phyloP scores from a whole-genome alignment of 92 coral and sea anemone species.

The Parazoanthus darwini region DNA sequence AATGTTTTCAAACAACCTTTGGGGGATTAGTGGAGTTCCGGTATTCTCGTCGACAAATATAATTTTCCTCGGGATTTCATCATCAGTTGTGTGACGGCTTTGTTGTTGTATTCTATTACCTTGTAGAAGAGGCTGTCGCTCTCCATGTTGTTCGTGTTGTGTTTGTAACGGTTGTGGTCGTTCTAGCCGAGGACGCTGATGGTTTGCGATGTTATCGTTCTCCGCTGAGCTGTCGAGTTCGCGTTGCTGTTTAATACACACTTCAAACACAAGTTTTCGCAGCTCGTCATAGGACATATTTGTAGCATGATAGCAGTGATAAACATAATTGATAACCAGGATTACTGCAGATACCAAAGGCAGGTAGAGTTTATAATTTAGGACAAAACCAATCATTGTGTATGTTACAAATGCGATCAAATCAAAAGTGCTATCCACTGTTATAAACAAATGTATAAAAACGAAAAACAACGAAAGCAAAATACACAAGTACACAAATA shows the following conservation, averaged over 20 bases:
- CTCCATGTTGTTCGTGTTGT: not conserved
- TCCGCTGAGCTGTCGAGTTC: not conserved
- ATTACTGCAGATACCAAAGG: not conserved
- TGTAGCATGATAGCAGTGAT: slow-evolving; percentile 2
- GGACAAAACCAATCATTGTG: slow-evolving; percentile 14
- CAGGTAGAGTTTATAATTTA: not conserved
- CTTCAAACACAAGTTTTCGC: not conserved
- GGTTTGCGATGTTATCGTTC: not conserved
- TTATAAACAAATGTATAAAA: not conserved
- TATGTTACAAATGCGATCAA: not conserved
- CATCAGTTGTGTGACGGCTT: not conserved
- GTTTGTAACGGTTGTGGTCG: not conserved
- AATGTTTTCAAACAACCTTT: not conserved
- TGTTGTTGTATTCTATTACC: not conserved
- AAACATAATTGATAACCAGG: not conserved
- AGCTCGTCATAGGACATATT: slow-evolving; percentile 13
- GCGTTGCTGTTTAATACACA: not conserved
- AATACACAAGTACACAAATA: not conserved
- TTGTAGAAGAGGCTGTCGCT: not conserved
- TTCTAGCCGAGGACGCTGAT: not conserved
- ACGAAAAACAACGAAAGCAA: not conserved
- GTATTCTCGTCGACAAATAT: not conserved
- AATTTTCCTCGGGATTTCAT: not conserved
- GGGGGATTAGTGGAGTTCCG: not conserved
- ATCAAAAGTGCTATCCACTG: accelerated